Base-by-base conservation (phyloP, 1,140 invertebrate species). In the Calliopsis andreniformis region DNA sequence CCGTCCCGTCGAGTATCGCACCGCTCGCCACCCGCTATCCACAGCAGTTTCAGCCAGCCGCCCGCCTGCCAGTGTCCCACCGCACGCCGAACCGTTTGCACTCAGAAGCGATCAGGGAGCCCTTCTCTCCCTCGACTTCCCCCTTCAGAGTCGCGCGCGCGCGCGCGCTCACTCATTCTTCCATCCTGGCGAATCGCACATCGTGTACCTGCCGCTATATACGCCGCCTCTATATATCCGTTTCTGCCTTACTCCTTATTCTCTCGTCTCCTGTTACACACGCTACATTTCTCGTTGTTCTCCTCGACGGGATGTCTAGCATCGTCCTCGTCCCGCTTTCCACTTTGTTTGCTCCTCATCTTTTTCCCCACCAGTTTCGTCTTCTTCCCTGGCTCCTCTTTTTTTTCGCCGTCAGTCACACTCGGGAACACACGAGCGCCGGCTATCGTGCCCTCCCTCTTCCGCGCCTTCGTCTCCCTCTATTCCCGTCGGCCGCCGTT, bases 41-140 rank as follows among this genome's bases (percentile, higher is more conserved):
- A 83, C 87, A 87, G 87, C 87, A 89, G 88, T 89, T 88, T 89
- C 82, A 87, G 77, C 79, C 86, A 87, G 85, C 85, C 85, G 86
- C 87, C 75, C 71, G 86, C 77, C 82, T 64, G 84, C 84, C 89
- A 89, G 90, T 91, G 89, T 92, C 90, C 91, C 90, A 89, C 89
- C 88, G 90, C 89, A 90, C 88, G 90, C 88, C 90, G 90, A 90
- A 87, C 88, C 88, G 90, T 90, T 91, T 91, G 89, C 89, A 89
- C 89, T 90, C 89, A 83, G 88, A 89, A 90, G 87, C 89, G 88
- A 90, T 90, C 88, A 86, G 79, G 79, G 84, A 86, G 85, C 84
- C 80, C 82, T 83, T 83, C 82, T 83, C 80, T 82, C 64, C 81
- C 80, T 85, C 82, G 76, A 72, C 75, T 78, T 87, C 82, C 83